Percentiles rank a stretch among this genome's conserved stretches.
phyloP scores from a whole-genome alignment of 2,888 invertebrate genomes.

The Conops quadrifasciatus region DNA sequence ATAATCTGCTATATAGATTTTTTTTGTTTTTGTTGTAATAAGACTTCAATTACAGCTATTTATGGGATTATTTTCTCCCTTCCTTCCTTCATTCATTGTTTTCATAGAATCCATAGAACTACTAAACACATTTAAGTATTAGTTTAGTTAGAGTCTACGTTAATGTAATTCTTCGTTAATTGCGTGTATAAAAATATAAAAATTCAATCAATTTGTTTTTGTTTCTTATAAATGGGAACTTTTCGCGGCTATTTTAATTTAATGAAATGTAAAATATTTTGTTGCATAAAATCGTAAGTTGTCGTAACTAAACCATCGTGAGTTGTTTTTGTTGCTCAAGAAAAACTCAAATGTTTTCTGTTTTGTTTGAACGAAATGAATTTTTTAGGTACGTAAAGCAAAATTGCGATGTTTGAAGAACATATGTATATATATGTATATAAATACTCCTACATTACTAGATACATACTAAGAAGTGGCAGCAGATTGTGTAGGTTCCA shows the following conservation, averaged over 20 bases:
- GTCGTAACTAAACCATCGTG: too few relatives aligned
- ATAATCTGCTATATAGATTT: not conserved
- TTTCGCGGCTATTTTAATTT: slow-evolving; percentile 27
- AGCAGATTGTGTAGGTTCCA: not conserved
- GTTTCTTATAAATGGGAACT: slow-evolving; percentile 36
- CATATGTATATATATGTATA: slow-evolving; percentile 1
- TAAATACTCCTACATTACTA: not conserved
- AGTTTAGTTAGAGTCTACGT: slow-evolving; percentile 13
- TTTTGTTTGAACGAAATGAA: too few relatives aligned
- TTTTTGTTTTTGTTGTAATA: not conserved
- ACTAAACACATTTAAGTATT: slow-evolving; percentile 15
- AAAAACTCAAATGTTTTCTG: too few relatives aligned
- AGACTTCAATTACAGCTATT: slow-evolving; percentile 14
- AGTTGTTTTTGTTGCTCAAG: too few relatives aligned
- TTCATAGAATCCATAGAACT: slow-evolving; percentile 27
- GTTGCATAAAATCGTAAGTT: not conserved
- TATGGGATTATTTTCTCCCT: not conserved
- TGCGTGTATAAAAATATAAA: slow-evolving; percentile 58
- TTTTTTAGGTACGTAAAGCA: too few relatives aligned
- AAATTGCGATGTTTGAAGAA: too few relatives aligned
- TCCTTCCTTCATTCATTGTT: slow-evolving; percentile 8
- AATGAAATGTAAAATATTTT: slow-evolving; percentile 10
- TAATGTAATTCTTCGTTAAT: slow-evolving; percentile 42
- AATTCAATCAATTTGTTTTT: slow-evolving; percentile 43
- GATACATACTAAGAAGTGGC: slow-evolving; percentile 2